Conservation (phyloP, 1,140 invertebrate genomes). For the Spodoptera frugiperda region DNA sequence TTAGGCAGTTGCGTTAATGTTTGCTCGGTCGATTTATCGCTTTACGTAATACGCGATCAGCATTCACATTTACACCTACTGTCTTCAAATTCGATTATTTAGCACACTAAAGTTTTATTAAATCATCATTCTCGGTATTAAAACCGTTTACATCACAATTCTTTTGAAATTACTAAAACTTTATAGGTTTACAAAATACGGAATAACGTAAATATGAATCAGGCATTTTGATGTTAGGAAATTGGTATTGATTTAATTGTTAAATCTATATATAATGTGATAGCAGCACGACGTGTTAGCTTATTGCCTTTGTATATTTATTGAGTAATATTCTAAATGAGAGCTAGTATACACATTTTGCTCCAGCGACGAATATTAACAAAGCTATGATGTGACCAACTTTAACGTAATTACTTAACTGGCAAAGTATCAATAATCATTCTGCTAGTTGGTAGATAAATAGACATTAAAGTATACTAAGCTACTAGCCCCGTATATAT, state of each 20-base stretch:
- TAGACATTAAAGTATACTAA: too few species aligned
- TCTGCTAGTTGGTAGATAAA: not conserved
- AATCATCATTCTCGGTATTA: conserved; percentile 24
- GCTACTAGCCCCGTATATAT: not conserved
- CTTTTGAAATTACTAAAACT: not conserved
- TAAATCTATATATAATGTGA: too few species aligned
- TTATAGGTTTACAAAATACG: conserved; percentile 7
- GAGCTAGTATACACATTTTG: too few species aligned
- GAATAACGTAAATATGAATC: not conserved
- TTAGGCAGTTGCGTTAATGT: conserved; percentile 15
- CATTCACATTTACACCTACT: conserved; percentile 20
- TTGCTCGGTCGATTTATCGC: conserved; percentile 36
- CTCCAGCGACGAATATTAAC: too few species aligned
- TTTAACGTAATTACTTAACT: too few species aligned
- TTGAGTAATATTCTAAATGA: too few species aligned
- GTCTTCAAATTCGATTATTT: conserved; percentile 12
- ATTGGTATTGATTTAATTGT: too few species aligned
- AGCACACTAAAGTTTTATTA: conserved; percentile 14
- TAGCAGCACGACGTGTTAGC: too few species aligned
- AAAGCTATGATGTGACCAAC: too few species aligned
- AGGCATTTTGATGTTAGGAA: too few species aligned
- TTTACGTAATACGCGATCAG: conserved; percentile 44
- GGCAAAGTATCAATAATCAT: not conserved
- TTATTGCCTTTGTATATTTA: too few species aligned
- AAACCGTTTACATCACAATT: conserved; percentile 15